These are phyloP conservation scores for Ormyrus nitidulus DNA, from an alignment of 2,888 invertebrate genomes.

Conservation along the genomic window DNA sequence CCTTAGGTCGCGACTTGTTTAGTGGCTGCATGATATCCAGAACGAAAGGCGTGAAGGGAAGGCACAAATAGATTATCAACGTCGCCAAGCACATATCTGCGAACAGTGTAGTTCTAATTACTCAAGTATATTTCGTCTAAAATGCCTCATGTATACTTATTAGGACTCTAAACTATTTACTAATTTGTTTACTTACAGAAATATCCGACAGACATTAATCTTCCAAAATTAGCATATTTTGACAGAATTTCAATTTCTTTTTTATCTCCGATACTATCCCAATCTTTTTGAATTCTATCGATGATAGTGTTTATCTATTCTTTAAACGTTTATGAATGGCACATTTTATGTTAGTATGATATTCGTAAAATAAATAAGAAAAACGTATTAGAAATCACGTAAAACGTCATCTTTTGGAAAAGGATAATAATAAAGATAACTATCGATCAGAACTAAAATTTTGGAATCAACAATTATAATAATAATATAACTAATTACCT, in stretches of 20 bases:
- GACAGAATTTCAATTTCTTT: slow-evolving; percentile 24
- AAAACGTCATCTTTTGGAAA: too few species aligned
- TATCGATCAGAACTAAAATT: background rate
- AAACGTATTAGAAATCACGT: too few species aligned
- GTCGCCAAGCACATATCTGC: background rate
- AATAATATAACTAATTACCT: slow-evolving; percentile 5
- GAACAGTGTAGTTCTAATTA: background rate
- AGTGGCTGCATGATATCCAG: slow-evolving; percentile 43
- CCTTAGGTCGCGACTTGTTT: slow-evolving; percentile 53
- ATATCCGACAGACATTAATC: background rate
- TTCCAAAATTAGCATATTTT: slow-evolving; percentile 5
- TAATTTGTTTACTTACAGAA: background rate
- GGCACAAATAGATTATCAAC: background rate
- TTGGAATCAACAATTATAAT: background rate
- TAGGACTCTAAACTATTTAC: background rate
- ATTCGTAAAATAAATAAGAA: too few species aligned
- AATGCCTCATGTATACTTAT: too few species aligned
- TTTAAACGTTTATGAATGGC: too few species aligned
- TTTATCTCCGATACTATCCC: slow-evolving; percentile 21
- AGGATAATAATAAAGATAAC: background rate
- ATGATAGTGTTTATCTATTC: slow-evolving; percentile 12
- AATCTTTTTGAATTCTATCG: slow-evolving; percentile 24
- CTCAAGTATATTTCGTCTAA: background rate
- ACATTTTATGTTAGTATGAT: too few species aligned
- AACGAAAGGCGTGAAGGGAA: slow-evolving; percentile 12